Conservation (phyloP, 1,140 invertebrate genomes). For the Drosophila pandora region DNA sequence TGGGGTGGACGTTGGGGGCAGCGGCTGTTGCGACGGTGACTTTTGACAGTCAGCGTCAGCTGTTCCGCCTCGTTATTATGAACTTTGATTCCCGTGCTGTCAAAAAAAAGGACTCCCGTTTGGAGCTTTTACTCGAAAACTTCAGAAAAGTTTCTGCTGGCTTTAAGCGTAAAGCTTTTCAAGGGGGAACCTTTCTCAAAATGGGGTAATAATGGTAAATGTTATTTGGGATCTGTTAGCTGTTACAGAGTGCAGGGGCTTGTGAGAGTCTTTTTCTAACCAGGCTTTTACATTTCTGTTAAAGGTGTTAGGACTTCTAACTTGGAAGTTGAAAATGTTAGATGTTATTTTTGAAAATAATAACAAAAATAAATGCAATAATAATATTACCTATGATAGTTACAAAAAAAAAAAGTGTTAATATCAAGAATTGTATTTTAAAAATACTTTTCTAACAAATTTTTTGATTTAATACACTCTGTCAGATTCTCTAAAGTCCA, state of each 20-base stretch:
- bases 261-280: too few species aligned
- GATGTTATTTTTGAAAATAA: too few species aligned
- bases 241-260: background rate
- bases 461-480: too few species aligned
- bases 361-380: too few species aligned
- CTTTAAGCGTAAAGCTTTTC: background rate
- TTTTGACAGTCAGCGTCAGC: constrained; percentile 62
- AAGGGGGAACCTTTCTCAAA: too few species aligned
- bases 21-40: constrained; percentile 2
- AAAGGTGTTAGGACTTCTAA: background rate
- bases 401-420: too few species aligned
- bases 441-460: too few species aligned
- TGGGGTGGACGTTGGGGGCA: background rate
- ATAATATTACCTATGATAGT: too few species aligned
- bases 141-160: background rate
- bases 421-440: background rate
- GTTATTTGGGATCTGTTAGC: background rate
- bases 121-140: constrained; percentile 31
- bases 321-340: too few species aligned
- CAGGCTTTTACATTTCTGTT: background rate
- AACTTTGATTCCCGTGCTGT: background rate
- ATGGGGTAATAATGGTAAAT: constrained; percentile 61
- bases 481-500: background rate
- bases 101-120: background rate
- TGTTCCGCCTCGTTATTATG: constrained; percentile 20